phyloP scores from a whole-genome alignment of 2,888 invertebrate species.

The Synanthedon myopaeformis region DNA sequence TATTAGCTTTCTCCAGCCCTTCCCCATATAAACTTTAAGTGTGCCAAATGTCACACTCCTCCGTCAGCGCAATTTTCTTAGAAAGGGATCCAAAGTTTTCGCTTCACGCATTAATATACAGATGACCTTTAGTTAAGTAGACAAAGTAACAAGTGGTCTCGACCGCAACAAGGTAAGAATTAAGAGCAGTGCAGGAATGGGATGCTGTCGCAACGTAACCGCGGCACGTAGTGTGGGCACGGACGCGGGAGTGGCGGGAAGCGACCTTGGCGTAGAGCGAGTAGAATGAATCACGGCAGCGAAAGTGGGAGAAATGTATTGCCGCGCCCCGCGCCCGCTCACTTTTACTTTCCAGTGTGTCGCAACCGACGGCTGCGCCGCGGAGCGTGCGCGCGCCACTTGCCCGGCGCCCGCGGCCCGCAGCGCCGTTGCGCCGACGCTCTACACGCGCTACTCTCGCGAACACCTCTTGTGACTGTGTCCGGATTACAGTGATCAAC shows the following conservation, averaged over 20 bases:
- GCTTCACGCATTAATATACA: too few species aligned
- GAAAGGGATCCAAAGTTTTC: too few species aligned
- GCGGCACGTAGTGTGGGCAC: conserved; percentile 10
- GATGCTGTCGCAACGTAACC: too few species aligned
- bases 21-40: too few species aligned
- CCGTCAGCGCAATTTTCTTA: too few species aligned
- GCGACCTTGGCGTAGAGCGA: conserved; percentile 53
- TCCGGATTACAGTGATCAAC: conserved; percentile 66
- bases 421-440: conserved; percentile 62
- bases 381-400: conserved; percentile 50
- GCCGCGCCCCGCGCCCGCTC: conserved; percentile 55
- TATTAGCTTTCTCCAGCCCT: too few species aligned
- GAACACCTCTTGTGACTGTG: conserved; percentile 35
- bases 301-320: conserved; percentile 69
- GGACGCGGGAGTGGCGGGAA: conserved; percentile 51
- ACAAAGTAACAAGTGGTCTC: too few species aligned
- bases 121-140: too few species aligned
- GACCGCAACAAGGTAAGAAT: too few species aligned
- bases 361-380: conserved; percentile 62
- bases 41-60: too few species aligned
- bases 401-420: conserved; percentile 69
- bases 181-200: too few species aligned
- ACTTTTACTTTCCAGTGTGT: conserved; percentile 70
- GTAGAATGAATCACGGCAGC: conserved; percentile 57
- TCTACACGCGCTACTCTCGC: conserved; percentile 25